Evolutionary conservation across 2,113 vertebrate species (phyloP), one percentile per base, ranked within the genome.

Genomic region (Coreoperca whiteheadi): DNA sequence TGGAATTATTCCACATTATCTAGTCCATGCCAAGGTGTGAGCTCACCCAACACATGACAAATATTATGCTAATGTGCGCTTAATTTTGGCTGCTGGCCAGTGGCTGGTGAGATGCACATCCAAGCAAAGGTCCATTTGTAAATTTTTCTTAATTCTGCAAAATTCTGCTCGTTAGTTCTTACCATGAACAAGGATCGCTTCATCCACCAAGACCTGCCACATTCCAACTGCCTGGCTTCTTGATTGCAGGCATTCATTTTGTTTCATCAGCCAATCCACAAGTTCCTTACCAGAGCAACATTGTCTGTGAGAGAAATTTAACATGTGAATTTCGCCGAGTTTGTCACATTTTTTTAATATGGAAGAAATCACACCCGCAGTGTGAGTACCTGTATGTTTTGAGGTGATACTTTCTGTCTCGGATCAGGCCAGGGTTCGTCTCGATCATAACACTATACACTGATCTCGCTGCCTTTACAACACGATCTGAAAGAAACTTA

Each of bases 151-250:
- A 20, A 39, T 53, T 39, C 2, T 32, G 4, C 11, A 16, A 30
- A 56, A 32, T 30, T 16, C 15, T 57, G 2, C 28, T 43, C 14
- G 43, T 37, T 32, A 59, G 39, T 34, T 68, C 95, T 96, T 88
- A 99, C 98, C 97, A 28, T 98, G 97, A 4, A 94, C 92, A 51
- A 99, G 91, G 74, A 97, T 95, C 0, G 96, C 97, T 86, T 97
- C 96, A 1, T 99, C 98, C 92, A 99, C 92, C 87, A 99, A 85
- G 83, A 99, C 97, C 83, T 99, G 98, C 95, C 96, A 98, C 92
- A 98, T 93, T 1, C 98, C 98, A 0, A 98, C 93, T 0, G 96
- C 97, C 75, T 99, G 98, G 90, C 94, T 94, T 32, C 98, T 95
- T 0, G 92, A 97, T 71, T 97, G 97, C 9, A 97, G 73, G 12